Evolutionary conservation across 2,113 vertebrate species (phyloP).

Genomic region (Elachura formosa): DNA sequence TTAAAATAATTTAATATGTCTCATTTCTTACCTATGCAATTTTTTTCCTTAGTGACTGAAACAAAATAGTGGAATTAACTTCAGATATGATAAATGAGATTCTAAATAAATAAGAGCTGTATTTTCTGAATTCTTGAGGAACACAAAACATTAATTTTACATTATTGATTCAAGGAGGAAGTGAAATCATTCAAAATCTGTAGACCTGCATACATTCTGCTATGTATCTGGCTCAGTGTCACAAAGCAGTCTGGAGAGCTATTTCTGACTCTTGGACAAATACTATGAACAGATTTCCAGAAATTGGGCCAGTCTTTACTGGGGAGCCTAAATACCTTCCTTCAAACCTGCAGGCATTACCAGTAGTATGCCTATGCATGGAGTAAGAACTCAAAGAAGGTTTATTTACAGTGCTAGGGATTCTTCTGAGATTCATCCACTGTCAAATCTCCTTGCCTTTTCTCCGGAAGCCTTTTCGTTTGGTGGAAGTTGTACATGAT

Average conservation of each 20-base stretch:
- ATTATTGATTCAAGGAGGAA: background rate
- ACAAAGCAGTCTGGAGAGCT: background rate
- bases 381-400: background rate
- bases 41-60: background rate
- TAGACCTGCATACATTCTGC: background rate
- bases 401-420: background rate
- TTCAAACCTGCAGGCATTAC: background rate
- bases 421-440: background rate
- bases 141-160: background rate
- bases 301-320: background rate
- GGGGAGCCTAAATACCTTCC: background rate
- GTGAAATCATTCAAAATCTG: background rate
- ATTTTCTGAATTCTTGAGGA: background rate
- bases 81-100: background rate
- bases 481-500: background rate
- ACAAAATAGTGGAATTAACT: background rate
- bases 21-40: background rate
- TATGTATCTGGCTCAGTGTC: background rate
- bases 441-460: background rate
- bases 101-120: background rate
- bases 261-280: background rate
- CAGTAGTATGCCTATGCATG: accelerated
- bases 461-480: background rate
- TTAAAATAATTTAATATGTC: background rate
- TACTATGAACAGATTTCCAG: background rate